Evolutionary conservation across 2,797 vertebrate genomes (phyloP), one percentile per base, ranked within the genome.

Genomic region (Falco peregrinus): DNA sequence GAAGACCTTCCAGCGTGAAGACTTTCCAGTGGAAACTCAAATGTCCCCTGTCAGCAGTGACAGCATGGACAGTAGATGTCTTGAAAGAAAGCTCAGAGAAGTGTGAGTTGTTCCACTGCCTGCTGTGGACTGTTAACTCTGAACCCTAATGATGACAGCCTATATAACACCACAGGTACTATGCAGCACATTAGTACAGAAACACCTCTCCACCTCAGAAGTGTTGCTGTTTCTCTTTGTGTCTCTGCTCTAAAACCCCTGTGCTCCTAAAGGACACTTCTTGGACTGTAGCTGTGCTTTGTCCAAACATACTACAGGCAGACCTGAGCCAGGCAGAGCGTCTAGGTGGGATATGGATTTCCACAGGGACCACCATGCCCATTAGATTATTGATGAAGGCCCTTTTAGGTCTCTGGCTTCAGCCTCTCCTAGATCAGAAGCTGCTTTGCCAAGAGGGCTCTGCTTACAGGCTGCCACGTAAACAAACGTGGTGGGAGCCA

Each of bases 21-120:
- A 57, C 8, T 26, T 59, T 35, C 35, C 35, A 28, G 26, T 22
- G 56, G 35, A 65, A 88, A 9, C 28, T 31, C 24, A 19, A 4
- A 3, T 16, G 47, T 48, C 4, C 19, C 19, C 37, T 0, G 0
- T 12, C 76, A 75, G 65, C 13, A 8, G 43, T 35, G 47, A 14
- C 79, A 51, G 26, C 5, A 3, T 10, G 48, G 41, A 6, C 47
- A 64, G 81, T 21, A 87, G 56, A 39, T 16, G 21, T 11, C 54
- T 57, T 61, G 48, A 50, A 73, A 67, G 28, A 64, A 64, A 84
- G 20, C 33, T 84, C 41, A 56, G 33, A 41, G 48, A 35, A 73
- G 39, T 5, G 14, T 7, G 35, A 84, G 25, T 20, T 70, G 20
- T 43, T 80, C 53, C 53, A n/a, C 11, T 54, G 51, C 24, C 48